A percentile compares a stretch with the other conserved stretches of the same genome.
phyloP scores from a whole-genome alignment of 2,113 vertebrate species.

The Semicossyphus pulcher region DNA sequence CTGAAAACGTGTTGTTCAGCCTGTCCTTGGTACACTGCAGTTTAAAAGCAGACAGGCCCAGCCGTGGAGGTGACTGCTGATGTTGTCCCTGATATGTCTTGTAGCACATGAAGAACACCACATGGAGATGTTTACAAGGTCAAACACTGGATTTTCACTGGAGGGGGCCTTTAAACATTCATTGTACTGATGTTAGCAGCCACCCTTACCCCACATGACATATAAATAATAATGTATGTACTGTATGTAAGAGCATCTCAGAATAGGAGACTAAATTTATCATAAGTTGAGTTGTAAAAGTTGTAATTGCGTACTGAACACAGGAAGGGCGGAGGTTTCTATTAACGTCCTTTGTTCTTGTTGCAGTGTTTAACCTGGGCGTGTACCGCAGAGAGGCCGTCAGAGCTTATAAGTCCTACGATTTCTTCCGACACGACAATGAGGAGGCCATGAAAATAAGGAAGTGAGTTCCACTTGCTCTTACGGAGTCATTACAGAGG shows the following conservation, averaged over 20 bases:
- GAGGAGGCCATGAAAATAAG: slow-evolving; percentile 97
- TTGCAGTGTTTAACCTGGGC: slow-evolving; percentile 95
- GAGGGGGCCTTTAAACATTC: no score
- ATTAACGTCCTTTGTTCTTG: slow-evolving; percentile 36
- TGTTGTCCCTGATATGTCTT: no score
- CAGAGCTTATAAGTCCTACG: slow-evolving; percentile 94
- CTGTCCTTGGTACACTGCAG: no score
- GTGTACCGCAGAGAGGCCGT: slow-evolving; percentile 95
- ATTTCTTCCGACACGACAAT: slow-evolving; percentile 98
- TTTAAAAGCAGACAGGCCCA: no score
- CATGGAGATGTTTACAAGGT: no score
- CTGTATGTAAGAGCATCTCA: background rate
- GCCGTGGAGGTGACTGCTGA: no score
- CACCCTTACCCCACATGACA: background rate
- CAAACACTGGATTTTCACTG: no score
- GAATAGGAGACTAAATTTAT: background rate
- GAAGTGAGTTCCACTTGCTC: slow-evolving; percentile 84
- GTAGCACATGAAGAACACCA: no score
- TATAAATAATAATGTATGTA: background rate
- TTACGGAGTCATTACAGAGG: background rate
- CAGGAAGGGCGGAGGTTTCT: background rate
- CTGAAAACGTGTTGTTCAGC: no score
- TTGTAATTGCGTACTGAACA: background rate
- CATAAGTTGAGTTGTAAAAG: background rate
- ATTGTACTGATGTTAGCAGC: background rate